These are phyloP conservation scores for Lethrus apterus DNA, from an alignment of 1,140 invertebrate genomes.

Conservation along the genomic window DNA sequence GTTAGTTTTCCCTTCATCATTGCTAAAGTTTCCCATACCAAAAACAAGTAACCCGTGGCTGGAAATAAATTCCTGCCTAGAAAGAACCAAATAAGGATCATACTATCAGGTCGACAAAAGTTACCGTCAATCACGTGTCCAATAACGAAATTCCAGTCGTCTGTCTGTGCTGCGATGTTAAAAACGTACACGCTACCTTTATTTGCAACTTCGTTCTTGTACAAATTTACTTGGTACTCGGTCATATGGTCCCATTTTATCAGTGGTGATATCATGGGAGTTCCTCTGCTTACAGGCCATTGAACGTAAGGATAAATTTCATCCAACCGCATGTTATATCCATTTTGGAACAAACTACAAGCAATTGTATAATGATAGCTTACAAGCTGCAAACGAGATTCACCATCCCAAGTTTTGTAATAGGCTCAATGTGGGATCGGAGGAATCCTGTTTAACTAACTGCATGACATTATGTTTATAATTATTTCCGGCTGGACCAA, in stretches of 20 bases:
- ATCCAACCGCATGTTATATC: constrained; percentile 46
- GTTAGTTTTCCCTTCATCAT: no score
- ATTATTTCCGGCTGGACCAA: background rate
- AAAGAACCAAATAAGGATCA: no score
- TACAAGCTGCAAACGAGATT: no score
- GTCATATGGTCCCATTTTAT: constrained; percentile 59
- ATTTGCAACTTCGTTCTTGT: constrained; percentile 21
- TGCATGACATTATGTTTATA: background rate
- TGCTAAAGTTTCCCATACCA: no score
- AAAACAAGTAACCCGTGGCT: no score
- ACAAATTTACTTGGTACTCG: constrained; percentile 36
- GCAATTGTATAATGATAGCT: no score
- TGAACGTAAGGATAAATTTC: constrained; percentile 48
- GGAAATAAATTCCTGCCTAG: no score
- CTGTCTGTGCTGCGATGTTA: constrained; percentile 21
- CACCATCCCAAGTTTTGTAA: constrained; percentile 5
- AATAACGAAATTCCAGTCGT: constrained; percentile 65
- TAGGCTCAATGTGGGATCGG: background rate
- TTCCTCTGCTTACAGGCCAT: constrained; percentile 55
- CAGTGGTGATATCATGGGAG: constrained; percentile 54
- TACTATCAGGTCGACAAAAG: background rate
- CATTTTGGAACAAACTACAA: constrained; percentile 54
- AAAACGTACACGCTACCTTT: background rate
- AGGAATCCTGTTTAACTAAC: background rate
- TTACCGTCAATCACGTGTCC: constrained; percentile 82